These are phyloP conservation scores for Neosalanx taihuensis DNA, from an alignment of 2,797 vertebrate species.

Conservation along the genomic window DNA sequence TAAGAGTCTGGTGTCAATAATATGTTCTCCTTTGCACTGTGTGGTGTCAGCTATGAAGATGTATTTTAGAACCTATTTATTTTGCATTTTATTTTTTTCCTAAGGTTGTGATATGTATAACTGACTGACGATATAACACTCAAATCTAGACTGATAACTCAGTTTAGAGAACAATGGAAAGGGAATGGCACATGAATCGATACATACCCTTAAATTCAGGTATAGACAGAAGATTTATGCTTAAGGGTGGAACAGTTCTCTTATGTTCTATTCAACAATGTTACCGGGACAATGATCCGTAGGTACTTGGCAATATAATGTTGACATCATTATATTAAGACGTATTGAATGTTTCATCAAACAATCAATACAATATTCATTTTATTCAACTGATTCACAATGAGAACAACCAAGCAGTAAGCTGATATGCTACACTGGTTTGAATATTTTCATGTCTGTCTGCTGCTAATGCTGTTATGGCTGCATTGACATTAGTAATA, in stretches of 20 bases:
- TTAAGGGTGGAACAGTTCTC: not conserved
- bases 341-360: not conserved
- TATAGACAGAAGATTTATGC: not conserved
- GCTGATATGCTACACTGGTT: not conserved
- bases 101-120: not conserved
- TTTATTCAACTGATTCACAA: not conserved
- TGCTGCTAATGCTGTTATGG: constrained; percentile 6
- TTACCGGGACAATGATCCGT: not conserved
- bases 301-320: not conserved
- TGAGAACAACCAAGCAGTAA: not conserved
- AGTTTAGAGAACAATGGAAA: not conserved
- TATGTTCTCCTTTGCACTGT: constrained; percentile 4
- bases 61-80: constrained; percentile 13
- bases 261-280: not conserved
- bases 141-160: not conserved
- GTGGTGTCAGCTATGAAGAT: not conserved
- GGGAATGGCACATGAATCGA: not conserved
- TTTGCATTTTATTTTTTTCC: constrained; percentile 2
- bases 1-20: not conserved
- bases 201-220: not conserved
- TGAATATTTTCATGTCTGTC: not conserved
- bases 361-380: not conserved
- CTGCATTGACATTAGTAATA: not conserved
- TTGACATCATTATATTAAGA: not conserved
- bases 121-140: not conserved